Percentiles rank a stretch among this genome's conserved stretches.
Evolutionary conservation across 64 coral and sea anemone species (phyloP).

Genomic region (Porites australiensis): DNA sequence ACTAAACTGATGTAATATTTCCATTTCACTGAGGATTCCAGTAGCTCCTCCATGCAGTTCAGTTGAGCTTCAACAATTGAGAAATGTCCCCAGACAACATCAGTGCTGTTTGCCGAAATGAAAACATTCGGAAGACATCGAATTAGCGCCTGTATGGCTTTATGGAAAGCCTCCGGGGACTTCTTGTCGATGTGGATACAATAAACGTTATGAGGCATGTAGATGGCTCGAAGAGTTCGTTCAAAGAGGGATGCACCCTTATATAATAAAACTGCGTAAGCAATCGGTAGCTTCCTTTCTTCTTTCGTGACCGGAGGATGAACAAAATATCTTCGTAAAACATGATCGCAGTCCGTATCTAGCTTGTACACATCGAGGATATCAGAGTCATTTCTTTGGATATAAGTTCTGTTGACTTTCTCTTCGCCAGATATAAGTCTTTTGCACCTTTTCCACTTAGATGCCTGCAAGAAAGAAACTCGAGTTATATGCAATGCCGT

Average conservation of each 20-base stretch:
- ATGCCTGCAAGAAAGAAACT: background rate
- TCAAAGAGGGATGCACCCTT: slow-evolving; percentile 8
- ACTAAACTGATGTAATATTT: slow-evolving; percentile 5
- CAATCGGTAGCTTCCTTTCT: slow-evolving; percentile 5
- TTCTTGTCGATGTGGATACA: slow-evolving; percentile 51
- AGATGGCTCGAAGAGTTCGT: slow-evolving; percentile 12
- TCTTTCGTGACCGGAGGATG: slow-evolving; percentile 3
- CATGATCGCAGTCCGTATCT: background rate
- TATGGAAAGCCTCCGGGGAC: background rate
- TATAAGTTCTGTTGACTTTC: background rate
- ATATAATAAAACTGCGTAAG: slow-evolving; percentile 1
- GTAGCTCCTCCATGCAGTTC: slow-evolving; percentile 4
- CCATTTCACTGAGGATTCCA: slow-evolving; percentile 11
- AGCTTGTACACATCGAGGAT: background rate
- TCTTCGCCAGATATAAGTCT: background rate
- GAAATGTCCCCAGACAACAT: slow-evolving; percentile 35
- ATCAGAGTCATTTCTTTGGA: background rate
- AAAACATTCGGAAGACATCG: slow-evolving; percentile 46
- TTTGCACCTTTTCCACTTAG: background rate
- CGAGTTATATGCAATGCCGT: no score
- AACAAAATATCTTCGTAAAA: background rate
- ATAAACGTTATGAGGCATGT: slow-evolving; percentile 35
- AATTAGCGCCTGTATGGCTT: background rate
- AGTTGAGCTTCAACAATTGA: slow-evolving; percentile 16
- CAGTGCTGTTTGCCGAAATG: background rate